Conservation (phyloP, 1,140 invertebrate species). For the Asobara japonica region DNA sequence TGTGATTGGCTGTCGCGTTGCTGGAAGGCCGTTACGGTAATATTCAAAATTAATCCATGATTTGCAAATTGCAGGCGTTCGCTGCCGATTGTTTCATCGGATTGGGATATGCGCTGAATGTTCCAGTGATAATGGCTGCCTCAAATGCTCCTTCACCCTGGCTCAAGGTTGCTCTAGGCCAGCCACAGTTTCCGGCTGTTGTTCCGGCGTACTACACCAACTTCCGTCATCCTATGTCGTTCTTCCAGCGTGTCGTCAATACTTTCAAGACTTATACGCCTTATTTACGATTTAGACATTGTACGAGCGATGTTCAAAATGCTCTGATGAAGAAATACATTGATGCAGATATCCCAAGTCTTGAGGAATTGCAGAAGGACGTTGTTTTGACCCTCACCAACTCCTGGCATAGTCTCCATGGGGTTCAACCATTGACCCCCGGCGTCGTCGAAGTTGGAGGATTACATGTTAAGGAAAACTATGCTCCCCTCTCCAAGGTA, state of each 20-base stretch:
- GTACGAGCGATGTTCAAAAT: constrained; percentile 40
- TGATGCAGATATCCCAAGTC: background rate
- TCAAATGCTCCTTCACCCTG: constrained; percentile 34
- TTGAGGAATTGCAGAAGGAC: background rate
- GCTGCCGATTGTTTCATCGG: constrained; percentile 37
- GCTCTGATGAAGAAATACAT: constrained; percentile 40
- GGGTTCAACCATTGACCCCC: constrained; percentile 62
- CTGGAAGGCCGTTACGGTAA: too few species aligned
- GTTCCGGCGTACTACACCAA: constrained; percentile 45
- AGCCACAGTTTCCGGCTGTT: constrained; percentile 43
- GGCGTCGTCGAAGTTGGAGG: constrained; percentile 71
- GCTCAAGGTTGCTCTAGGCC: constrained; percentile 31
- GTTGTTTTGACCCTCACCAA: constrained; percentile 20
- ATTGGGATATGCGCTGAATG: constrained; percentile 26
- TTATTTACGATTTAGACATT: constrained; percentile 2
- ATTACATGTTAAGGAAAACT: constrained; percentile 60
- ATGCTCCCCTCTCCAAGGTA: constrained; percentile 42
- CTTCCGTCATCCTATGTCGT: constrained; percentile 45
- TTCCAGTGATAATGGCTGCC: constrained; percentile 34
- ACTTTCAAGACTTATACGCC: constrained; percentile 19
- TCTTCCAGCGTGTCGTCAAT: constrained; percentile 47
- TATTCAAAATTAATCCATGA: too few species aligned
- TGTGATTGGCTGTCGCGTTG: too few species aligned
- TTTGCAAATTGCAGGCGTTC: constrained; percentile 39
- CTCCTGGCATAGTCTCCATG: constrained; percentile 66